Evolutionary conservation across 2,113 vertebrate species (phyloP).

Genomic region (Rhinolophus ferrumequinum): DNA sequence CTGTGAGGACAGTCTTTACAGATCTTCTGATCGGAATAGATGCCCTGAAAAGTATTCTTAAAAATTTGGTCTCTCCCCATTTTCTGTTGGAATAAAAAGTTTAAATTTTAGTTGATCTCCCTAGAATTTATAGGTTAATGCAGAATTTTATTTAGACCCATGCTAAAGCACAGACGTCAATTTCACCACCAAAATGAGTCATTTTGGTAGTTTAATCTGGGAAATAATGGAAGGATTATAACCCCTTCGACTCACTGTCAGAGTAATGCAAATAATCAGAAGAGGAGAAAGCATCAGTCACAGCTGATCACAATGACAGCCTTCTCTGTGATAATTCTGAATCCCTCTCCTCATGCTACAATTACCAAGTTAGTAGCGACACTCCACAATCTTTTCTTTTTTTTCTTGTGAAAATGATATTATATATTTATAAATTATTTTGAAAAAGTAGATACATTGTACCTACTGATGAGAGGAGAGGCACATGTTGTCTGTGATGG

Average conservation of each 20-base stretch:
- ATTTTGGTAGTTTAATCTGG: neutral
- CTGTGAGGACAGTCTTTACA: slow-evolving; percentile 99
- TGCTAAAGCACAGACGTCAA: neutral
- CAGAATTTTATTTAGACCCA: neutral
- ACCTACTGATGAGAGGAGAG: neutral
- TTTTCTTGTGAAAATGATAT: neutral
- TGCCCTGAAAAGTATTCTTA: slow-evolving; percentile 99
- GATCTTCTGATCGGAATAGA: slow-evolving; percentile 99
- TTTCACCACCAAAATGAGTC: neutral
- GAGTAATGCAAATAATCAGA: accelerated
- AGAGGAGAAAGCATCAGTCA: too few relatives aligned
- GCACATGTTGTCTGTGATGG: neutral
- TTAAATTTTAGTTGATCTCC: slow-evolving; percentile 51
- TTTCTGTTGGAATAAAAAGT: slow-evolving; percentile 90
- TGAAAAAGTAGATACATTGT: neutral
- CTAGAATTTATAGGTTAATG: neutral
- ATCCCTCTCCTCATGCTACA: neutral
- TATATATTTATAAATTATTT: neutral
- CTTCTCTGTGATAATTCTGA: accelerated
- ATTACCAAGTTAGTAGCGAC: neutral
- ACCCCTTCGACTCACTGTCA: neutral
- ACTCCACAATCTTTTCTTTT: neutral
- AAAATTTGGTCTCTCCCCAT: slow-evolving; percentile 98
- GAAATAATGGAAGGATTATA: neutral
- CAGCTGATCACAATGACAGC: too few relatives aligned